Evolutionary conservation across 1,140 invertebrate genomes (phyloP).

Genomic region (Antheraea pernyi): DNA sequence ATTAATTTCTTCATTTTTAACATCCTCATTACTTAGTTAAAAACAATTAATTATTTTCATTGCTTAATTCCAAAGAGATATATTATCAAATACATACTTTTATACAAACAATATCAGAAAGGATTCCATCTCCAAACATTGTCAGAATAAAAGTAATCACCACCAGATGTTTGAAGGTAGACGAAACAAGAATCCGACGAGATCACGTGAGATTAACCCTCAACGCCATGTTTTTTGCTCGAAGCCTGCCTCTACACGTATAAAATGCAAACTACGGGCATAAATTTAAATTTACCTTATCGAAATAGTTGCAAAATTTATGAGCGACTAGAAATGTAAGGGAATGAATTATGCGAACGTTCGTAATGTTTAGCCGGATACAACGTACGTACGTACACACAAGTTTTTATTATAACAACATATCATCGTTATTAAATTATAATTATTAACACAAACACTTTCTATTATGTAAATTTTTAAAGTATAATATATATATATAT

Average conservation of each 20-base stretch:
- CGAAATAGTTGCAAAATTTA: conserved; percentile 69
- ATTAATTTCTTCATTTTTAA: no score
- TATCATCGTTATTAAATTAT: not conserved
- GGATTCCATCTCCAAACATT: not conserved
- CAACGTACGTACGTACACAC: conserved; percentile 12
- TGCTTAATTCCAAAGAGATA: not conserved
- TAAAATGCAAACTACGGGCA: conserved; percentile 57
- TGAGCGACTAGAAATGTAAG: conserved; percentile 46
- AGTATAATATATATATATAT: no score
- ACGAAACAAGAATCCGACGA: conserved; percentile 12
- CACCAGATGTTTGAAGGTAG: conserved; percentile 36
- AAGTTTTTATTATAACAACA: conserved; percentile 28
- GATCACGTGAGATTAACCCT: conserved; percentile 64
- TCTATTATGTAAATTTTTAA: not conserved
- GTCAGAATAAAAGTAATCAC: conserved; percentile 12
- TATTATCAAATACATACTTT: not conserved
- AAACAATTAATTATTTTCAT: not conserved
- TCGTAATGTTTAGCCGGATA: conserved; percentile 18
- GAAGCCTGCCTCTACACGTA: conserved; percentile 49
- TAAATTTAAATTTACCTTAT: conserved; percentile 70
- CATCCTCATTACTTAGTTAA: no score
- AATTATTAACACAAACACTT: not conserved
- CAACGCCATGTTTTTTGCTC: conserved; percentile 47
- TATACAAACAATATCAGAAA: not conserved
- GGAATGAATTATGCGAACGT: conserved; percentile 45